phyloP scores from a whole-genome alignment of 2,797 vertebrate species.

The Chanos chanos region DNA sequence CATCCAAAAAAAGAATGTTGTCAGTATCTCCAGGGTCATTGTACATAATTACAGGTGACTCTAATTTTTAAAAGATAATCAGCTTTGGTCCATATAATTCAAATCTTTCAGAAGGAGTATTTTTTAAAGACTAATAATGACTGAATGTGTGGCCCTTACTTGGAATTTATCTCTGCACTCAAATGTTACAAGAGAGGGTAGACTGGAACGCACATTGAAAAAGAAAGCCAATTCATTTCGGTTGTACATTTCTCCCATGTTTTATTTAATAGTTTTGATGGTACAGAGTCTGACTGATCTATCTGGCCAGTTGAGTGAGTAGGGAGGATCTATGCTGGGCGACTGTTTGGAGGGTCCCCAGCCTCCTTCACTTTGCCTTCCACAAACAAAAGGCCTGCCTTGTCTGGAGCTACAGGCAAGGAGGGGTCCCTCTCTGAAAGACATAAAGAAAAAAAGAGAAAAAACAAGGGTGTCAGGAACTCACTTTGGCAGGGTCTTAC shows the following conservation, averaged over 20 bases:
- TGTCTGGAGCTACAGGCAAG: constrained; percentile 73
- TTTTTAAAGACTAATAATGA: neutral
- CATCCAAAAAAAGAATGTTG: neutral
- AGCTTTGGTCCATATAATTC: neutral
- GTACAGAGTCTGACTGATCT: constrained; percentile 52
- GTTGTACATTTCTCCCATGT: constrained; percentile 24
- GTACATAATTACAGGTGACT: no score
- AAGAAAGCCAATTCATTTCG: neutral
- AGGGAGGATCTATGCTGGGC: constrained; percentile 65
- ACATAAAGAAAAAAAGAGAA: constrained; percentile 71
- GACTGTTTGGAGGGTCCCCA: constrained; percentile 55
- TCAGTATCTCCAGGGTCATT: no score
- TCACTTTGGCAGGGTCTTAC: constrained; percentile 50
- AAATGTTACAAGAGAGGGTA: neutral
- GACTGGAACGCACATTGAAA: neutral
- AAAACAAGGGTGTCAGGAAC: constrained; percentile 63
- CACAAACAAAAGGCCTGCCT: constrained; percentile 74
- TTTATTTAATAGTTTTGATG: constrained; percentile 47
- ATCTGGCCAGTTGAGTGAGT: constrained; percentile 59
- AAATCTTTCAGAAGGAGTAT: neutral
- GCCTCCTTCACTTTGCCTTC: constrained; percentile 67
- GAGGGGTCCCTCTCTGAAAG: constrained; percentile 76
- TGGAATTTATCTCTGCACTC: constrained; percentile 2
- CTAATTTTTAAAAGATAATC: neutral
- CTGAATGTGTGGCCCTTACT: neutral